Evolutionary conservation across 1,140 invertebrate species (phyloP).

Genomic region (Diachasmimorpha longicaudata): DNA sequence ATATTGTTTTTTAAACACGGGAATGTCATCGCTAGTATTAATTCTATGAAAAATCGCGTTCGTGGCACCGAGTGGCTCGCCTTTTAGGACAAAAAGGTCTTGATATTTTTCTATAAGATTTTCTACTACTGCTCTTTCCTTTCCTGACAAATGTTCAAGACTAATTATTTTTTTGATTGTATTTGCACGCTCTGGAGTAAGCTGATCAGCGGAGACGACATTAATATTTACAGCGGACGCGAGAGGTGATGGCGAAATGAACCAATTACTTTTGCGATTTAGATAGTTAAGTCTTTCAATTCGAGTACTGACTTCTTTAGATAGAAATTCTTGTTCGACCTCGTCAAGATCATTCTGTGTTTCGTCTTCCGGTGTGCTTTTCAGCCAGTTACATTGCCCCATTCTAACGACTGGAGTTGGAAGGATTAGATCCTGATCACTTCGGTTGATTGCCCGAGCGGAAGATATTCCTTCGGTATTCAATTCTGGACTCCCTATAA

Average conservation of each 20-base stretch:
- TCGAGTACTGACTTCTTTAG: background rate
- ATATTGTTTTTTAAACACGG: slow-evolving; percentile 1
- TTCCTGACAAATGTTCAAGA: background rate
- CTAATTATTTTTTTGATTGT: background rate
- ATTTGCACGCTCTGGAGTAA: background rate
- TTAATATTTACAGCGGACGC: background rate
- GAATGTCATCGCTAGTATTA: background rate
- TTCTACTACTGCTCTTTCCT: background rate
- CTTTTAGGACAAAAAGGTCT: background rate
- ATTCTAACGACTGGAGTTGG: background rate
- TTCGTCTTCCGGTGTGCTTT: background rate
- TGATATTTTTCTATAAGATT: background rate
- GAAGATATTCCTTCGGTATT: background rate
- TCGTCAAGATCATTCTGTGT: background rate
- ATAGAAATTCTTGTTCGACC: background rate
- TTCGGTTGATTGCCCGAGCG: background rate
- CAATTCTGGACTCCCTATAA: background rate
- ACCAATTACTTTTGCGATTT: background rate
- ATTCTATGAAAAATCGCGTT: background rate
- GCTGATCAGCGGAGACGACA: background rate
- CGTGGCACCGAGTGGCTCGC: background rate
- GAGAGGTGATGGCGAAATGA: background rate
- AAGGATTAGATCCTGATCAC: background rate
- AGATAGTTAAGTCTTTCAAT: background rate
- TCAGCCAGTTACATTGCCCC: background rate